phyloP scores from a whole-genome alignment of 2,888 invertebrate genomes.

The Apotomis betuletana region DNA sequence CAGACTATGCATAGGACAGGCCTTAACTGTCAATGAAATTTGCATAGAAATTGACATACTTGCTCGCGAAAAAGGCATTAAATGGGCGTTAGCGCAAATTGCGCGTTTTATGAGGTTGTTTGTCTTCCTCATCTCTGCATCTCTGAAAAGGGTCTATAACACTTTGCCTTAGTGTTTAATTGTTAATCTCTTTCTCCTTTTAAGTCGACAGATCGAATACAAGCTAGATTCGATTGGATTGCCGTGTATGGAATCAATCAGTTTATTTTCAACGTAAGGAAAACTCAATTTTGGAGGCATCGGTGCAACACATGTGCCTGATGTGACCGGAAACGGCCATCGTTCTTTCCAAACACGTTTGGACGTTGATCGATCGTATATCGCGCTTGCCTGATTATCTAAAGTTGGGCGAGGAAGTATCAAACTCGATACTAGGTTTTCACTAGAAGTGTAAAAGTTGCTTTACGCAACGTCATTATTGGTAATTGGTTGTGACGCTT shows the following conservation, averaged over 20 bases:
- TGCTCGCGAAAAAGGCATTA: constrained; percentile 31
- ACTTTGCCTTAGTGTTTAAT: constrained; percentile 24
- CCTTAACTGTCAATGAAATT: constrained; percentile 39
- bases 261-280: constrained; percentile 25
- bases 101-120: constrained; percentile 30
- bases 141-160: constrained; percentile 28
- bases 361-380: constrained; percentile 59
- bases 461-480: background rate
- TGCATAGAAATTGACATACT: constrained; percentile 41
- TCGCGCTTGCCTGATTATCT: constrained; percentile 40
- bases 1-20: constrained; percentile 24
- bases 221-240: constrained; percentile 13
- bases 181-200: constrained; percentile 22
- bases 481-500: background rate
- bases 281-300: constrained; percentile 15
- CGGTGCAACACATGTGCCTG: constrained; percentile 42
- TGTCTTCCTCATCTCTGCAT: constrained; percentile 32
- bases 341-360: constrained; percentile 54
- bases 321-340: constrained; percentile 64
- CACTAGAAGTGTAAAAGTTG: background rate
- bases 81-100: constrained; percentile 31
- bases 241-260: constrained; percentile 13
- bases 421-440: constrained; percentile 8
- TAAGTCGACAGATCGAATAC: background rate
- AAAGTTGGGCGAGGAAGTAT: constrained; percentile 1